Evolutionary conservation across 2,113 vertebrate species (phyloP).

Genomic region (Turnix velox): DNA sequence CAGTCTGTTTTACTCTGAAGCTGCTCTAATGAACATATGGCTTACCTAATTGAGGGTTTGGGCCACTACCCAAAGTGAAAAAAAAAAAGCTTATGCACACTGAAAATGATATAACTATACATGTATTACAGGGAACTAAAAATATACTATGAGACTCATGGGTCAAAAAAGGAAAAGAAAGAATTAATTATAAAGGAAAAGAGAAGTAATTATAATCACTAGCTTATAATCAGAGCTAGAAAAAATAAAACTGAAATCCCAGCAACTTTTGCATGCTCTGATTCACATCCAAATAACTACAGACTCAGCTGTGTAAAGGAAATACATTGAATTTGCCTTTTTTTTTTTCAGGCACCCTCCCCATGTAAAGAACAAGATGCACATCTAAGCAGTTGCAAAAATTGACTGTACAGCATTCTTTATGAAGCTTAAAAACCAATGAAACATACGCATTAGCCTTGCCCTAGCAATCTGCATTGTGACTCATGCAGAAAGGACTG

Average conservation of each 20-base stretch:
- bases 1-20: background rate
- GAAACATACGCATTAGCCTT: background rate
- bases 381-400: background rate
- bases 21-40: background rate
- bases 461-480: background rate
- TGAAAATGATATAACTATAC: background rate
- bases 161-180: background rate
- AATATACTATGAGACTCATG: background rate
- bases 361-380: background rate
- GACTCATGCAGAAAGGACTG: background rate
- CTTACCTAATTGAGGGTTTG: slow-evolving; percentile 16
- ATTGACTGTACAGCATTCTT: background rate
- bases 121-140: background rate
- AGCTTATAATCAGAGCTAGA: background rate
- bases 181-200: background rate
- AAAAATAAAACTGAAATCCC: background rate
- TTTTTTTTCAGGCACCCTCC: background rate
- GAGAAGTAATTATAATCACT: background rate
- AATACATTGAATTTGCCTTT: background rate
- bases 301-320: background rate
- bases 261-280: background rate
- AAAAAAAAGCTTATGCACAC: background rate
- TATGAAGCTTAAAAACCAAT: background rate
- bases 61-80: background rate
- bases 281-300: background rate